These are phyloP conservation scores for Hermetia illucens DNA, from an alignment of 1,140 invertebrate species.

Conservation along the genomic window DNA sequence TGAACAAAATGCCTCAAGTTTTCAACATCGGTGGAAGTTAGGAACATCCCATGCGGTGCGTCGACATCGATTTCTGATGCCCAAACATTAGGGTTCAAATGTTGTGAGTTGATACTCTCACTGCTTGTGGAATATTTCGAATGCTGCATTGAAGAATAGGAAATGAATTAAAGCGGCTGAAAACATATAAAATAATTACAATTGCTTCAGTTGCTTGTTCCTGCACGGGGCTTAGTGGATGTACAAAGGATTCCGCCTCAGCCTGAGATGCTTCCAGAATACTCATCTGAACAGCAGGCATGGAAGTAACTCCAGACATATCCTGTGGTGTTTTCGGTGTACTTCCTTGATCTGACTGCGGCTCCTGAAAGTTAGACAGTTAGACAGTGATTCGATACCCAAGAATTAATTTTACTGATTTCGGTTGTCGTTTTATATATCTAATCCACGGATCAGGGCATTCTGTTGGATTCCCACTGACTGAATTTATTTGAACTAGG, in stretches of 20 bases:
- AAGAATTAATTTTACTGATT: slow-evolving; percentile 31
- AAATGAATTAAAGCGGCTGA: neutral
- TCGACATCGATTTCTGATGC: slow-evolving; percentile 34
- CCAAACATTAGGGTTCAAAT: slow-evolving; percentile 41
- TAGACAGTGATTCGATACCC: too few species aligned
- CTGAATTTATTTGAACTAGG: slow-evolving; percentile 76
- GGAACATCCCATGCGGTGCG: slow-evolving; percentile 51
- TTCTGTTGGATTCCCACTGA: slow-evolving; percentile 34
- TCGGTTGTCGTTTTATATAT: slow-evolving; percentile 48
- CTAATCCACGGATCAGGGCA: slow-evolving; percentile 72
- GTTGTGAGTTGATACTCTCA: slow-evolving; percentile 38
- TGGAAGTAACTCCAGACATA: slow-evolving; percentile 33
- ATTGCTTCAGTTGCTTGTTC: slow-evolving; percentile 26
- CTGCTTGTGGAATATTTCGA: slow-evolving; percentile 37
- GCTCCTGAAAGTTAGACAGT: slow-evolving; percentile 21
- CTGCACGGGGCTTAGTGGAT: slow-evolving; percentile 45
- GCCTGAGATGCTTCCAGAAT: slow-evolving; percentile 11
- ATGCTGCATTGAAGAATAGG: slow-evolving; percentile 9
- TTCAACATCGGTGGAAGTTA: slow-evolving; percentile 71
- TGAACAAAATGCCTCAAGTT: slow-evolving; percentile 70
- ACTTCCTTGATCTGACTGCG: slow-evolving; percentile 43
- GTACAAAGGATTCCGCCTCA: slow-evolving; percentile 30
- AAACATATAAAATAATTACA: slow-evolving; percentile 6
- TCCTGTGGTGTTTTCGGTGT: slow-evolving; percentile 45
- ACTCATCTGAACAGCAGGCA: slow-evolving; percentile 32